Evolutionary conservation across 2,888 invertebrate genomes (phyloP).

Genomic region (Luperina testacea): DNA sequence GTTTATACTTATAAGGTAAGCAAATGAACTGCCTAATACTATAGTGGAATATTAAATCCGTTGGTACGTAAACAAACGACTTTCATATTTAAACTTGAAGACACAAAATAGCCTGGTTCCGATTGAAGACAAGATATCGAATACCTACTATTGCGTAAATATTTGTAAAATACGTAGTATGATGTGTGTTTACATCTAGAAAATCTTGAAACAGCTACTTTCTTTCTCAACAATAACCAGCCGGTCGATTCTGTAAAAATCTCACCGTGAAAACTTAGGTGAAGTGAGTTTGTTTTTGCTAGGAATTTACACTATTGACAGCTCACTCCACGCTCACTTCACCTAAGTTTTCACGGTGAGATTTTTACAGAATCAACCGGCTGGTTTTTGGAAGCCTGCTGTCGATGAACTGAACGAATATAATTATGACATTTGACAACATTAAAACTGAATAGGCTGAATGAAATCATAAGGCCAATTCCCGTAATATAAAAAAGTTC

Average conservation of each 20-base stretch:
- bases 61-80: background rate
- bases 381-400: background rate
- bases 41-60: conserved; percentile 6
- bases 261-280: too few relatives aligned
- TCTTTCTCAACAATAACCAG: background rate
- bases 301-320: too few relatives aligned
- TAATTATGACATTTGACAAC: background rate
- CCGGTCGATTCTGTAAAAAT: too few relatives aligned
- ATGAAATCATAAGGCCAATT: background rate
- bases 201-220: background rate
- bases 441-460: conserved; percentile 4
- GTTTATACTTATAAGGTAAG: conserved; percentile 25
- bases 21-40: conserved; percentile 39
- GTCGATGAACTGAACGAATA: background rate
- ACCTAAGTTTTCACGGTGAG: too few relatives aligned
- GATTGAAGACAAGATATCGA: background rate
- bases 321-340: too few relatives aligned
- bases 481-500: too few relatives aligned
- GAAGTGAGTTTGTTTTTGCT: too few relatives aligned
- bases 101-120: background rate
- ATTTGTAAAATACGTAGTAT: conserved; percentile 5
- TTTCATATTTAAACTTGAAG: conserved; percentile 3
- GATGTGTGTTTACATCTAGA: background rate
- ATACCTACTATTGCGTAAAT: background rate
- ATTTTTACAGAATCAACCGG: too few relatives aligned